These are phyloP conservation scores for Drosophila diplacantha DNA, from an alignment of 2,888 invertebrate species.

Conservation along the genomic window DNA sequence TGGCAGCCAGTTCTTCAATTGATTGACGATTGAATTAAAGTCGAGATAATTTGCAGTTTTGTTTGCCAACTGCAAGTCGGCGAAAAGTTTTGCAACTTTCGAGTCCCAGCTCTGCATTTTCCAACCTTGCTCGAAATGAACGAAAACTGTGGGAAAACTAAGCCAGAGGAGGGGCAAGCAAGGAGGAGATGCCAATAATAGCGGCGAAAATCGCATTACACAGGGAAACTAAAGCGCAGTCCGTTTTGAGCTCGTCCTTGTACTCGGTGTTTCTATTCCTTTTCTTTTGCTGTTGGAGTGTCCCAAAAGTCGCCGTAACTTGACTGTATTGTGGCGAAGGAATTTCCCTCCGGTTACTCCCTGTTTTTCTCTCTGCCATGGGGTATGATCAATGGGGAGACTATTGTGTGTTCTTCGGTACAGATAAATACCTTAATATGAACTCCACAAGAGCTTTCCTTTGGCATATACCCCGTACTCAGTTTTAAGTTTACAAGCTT, in stretches of 20 bases:
- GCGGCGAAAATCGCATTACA: constrained; percentile 48
- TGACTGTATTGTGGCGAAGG: constrained; percentile 21
- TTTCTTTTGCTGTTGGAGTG: not conserved
- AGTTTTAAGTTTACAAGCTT: too few species aligned
- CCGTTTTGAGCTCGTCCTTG: constrained; percentile 15
- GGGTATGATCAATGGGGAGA: not conserved
- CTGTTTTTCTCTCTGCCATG: not conserved
- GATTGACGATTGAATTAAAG: constrained; percentile 24
- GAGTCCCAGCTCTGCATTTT: constrained; percentile 4
- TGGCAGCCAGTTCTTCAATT: constrained; percentile 12
- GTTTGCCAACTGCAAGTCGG: constrained; percentile 20
- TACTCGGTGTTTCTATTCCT: not conserved
- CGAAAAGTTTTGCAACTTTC: constrained; percentile 20
- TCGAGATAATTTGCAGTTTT: constrained; percentile 11
- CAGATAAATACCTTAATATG: too few species aligned
- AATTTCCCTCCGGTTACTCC: constrained; percentile 17
- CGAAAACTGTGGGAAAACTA: constrained; percentile 6
- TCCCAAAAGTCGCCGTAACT: constrained; percentile 29
- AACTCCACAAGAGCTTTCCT: too few species aligned
- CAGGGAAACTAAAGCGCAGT: constrained; percentile 20
- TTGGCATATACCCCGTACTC: too few species aligned
- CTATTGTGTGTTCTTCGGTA: not conserved
- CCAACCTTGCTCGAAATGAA: constrained; percentile 16
- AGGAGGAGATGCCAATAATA: constrained; percentile 21
- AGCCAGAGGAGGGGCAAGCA: not conserved